A percentile compares a stretch with the other conserved stretches of the same genome.
Evolutionary conservation across 1,140 invertebrate genomes (phyloP).

Genomic region (Battus philenor): DNA sequence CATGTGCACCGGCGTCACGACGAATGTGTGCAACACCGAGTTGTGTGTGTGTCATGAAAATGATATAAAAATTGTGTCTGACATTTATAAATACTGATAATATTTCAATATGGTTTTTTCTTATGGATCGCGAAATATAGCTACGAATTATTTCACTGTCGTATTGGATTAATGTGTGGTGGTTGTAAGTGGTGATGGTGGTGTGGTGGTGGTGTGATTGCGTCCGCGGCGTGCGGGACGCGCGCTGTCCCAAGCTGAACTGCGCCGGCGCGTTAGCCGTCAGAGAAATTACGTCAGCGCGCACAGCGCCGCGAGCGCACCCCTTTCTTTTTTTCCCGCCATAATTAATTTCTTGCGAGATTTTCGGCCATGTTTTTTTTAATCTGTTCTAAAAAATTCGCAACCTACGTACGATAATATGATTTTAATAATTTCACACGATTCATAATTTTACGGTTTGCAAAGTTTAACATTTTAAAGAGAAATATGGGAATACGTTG

Average conservation of each 20-base stretch:
- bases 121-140: conserved; percentile 2
- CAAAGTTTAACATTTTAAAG: too few relatives aligned
- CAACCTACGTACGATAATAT: too few relatives aligned
- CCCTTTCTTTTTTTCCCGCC: conserved; percentile 65
- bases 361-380: conserved; percentile 51
- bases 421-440: too few relatives aligned
- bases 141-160: conserved; percentile 8
- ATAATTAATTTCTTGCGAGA: conserved; percentile 68
- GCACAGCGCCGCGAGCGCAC: conserved; percentile 47
- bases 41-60: conserved; percentile 22
- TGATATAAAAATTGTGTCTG: background rate
- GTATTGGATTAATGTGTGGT: background rate
- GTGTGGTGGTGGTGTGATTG: conserved; percentile 16
- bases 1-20: conserved; percentile 36
- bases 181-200: conserved; percentile 6
- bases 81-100: background rate
- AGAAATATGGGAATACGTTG: too few relatives aligned
- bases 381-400: too few relatives aligned
- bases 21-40: conserved; percentile 22
- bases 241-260: conserved; percentile 48
- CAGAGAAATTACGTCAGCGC: conserved; percentile 59
- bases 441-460: too few relatives aligned
- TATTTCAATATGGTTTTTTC: conserved; percentile 1
- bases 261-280: conserved; percentile 47
- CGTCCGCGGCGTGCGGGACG: conserved; percentile 41